These are phyloP conservation scores for Arctia plantaginis DNA, from an alignment of 2,888 invertebrate genomes.

Conservation along the genomic window DNA sequence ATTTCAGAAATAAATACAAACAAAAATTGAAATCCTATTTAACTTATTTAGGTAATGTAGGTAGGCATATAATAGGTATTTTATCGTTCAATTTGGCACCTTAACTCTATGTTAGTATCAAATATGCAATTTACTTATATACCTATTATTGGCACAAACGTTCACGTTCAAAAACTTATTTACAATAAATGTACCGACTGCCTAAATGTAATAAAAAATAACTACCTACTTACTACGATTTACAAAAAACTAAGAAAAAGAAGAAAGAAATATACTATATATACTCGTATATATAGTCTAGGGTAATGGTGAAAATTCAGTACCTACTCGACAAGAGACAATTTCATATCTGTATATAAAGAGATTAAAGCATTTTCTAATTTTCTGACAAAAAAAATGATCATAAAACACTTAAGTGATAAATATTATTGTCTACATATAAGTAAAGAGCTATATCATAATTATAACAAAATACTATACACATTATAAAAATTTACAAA, in stretches of 20 bases:
- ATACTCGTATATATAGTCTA: neutral
- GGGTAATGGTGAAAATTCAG: neutral
- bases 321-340: neutral
- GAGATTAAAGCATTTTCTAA: too few relatives aligned
- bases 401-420: too few relatives aligned
- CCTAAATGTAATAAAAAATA: neutral
- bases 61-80: neutral
- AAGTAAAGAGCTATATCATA: neutral
- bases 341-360: neutral
- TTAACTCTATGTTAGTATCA: neutral
- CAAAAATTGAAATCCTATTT: neutral
- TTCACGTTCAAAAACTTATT: conserved; percentile 62
- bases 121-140: neutral
- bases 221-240: neutral
- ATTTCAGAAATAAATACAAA: neutral
- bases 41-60: neutral
- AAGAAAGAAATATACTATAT: neutral
- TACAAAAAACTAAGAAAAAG: neutral
- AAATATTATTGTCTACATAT: neutral
- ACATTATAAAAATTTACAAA: neutral
- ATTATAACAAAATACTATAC: neutral
- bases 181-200: conserved; percentile 40
- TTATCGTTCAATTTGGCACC: neutral
- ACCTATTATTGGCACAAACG: conserved; percentile 63
- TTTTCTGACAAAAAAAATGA: too few relatives aligned